Evolutionary conservation across 2,888 invertebrate genomes (phyloP).

Genomic region (Dexiosoma caninum): DNA sequence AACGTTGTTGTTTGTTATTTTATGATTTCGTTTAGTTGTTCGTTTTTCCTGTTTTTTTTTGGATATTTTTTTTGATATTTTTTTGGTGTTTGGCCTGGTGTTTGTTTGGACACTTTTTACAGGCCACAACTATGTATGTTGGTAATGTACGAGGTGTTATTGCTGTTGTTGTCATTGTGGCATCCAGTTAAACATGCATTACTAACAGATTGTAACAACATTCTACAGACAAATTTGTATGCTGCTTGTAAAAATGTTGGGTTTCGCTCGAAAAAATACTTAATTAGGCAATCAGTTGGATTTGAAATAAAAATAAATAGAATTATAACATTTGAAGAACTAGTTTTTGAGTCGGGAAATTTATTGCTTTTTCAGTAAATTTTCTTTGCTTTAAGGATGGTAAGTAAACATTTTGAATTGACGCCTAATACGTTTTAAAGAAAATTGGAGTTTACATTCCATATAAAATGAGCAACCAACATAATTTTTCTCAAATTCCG

Average conservation of each 20-base stretch:
- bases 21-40: constrained; percentile 45
- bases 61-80: not conserved
- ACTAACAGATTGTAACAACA: constrained; percentile 62
- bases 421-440: too few relatives aligned
- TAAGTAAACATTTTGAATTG: too few relatives aligned
- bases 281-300: not conserved
- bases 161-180: constrained; percentile 53
- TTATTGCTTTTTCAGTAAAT: too few relatives aligned
- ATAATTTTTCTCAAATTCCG: too few relatives aligned
- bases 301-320: too few relatives aligned
- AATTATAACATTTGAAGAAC: too few relatives aligned
- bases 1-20: constrained; percentile 62
- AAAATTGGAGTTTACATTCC: too few relatives aligned
- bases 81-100: constrained; percentile 22
- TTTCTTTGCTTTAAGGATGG: too few relatives aligned
- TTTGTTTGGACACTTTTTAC: constrained; percentile 62
- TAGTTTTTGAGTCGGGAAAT: too few relatives aligned
- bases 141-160: constrained; percentile 15
- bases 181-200: constrained; percentile 62
- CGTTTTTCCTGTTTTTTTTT: not conserved
- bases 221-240: constrained; percentile 44
- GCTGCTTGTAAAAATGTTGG: not conserved
- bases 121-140: constrained; percentile 50
- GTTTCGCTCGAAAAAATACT: constrained; percentile 7
- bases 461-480: too few relatives aligned